phyloP scores from a whole-genome alignment of 1,140 invertebrate genomes.

The Diprion similis region DNA sequence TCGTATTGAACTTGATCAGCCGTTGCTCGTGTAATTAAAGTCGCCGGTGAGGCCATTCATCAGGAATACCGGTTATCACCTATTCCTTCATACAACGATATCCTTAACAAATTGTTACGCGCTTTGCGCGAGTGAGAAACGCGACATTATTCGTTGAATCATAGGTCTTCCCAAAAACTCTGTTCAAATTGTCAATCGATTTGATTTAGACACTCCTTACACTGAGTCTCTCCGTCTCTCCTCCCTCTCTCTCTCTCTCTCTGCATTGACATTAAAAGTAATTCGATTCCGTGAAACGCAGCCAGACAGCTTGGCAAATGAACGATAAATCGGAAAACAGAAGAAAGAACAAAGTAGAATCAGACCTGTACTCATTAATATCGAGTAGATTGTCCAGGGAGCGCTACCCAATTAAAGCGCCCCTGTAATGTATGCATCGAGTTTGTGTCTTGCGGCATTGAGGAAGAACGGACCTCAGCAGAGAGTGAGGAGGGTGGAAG shows the following conservation, averaged over 20 bases:
- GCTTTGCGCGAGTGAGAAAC: background rate
- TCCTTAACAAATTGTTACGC: background rate
- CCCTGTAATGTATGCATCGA: constrained; percentile 58
- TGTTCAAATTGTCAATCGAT: too few species aligned
- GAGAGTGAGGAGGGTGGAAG: constrained; percentile 18
- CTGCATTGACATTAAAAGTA: background rate
- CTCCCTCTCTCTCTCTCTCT: constrained; percentile 8
- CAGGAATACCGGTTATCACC: background rate
- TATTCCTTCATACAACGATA: background rate
- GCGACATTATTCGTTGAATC: too few species aligned
- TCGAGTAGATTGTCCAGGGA: constrained; percentile 25
- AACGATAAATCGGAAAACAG: background rate
- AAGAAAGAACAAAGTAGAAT: background rate
- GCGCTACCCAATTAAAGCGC: constrained; percentile 52
- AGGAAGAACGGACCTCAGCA: constrained; percentile 6
- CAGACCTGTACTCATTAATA: constrained; percentile 3
- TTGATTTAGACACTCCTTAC: too few species aligned
- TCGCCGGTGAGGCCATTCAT: background rate
- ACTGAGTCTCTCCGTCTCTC: background rate
- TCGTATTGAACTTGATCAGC: background rate
- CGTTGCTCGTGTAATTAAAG: background rate
- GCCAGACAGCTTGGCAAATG: background rate
- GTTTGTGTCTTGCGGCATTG: constrained; percentile 42
- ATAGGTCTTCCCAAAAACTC: too few species aligned
- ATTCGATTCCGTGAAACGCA: background rate